phyloP scores from a whole-genome alignment of 2,113 vertebrate species.

The Forbesichthys papilliferus region DNA sequence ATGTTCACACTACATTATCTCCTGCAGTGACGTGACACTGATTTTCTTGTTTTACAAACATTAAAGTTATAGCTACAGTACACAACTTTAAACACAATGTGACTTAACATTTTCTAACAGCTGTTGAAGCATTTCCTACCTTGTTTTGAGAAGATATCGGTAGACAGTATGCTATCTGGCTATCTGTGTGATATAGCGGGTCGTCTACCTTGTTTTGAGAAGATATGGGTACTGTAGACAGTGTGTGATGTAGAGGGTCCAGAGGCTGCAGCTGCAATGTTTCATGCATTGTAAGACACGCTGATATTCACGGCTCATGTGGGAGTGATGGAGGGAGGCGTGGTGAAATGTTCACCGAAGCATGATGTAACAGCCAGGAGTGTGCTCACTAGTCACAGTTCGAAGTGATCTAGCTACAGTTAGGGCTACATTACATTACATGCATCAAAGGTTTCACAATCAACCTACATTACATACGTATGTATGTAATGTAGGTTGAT shows the following conservation, averaged over 20 bases:
- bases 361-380: neutral
- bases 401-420: too few species aligned
- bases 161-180: neutral
- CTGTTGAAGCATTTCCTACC: slow-evolving; percentile 32
- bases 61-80: too few species aligned
- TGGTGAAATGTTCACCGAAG: slow-evolving; percentile 1
- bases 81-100: too few species aligned
- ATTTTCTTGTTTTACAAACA: too few species aligned
- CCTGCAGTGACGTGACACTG: too few species aligned
- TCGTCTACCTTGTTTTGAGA: neutral
- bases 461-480: too few species aligned
- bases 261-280: neutral
- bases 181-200: neutral
- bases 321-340: slow-evolving; percentile 3
- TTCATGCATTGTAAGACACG: slow-evolving; percentile 2
- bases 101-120: too few species aligned
- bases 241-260: neutral
- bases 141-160: slow-evolving; percentile 4
- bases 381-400: too few species aligned
- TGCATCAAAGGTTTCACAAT: too few species aligned
- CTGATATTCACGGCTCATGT: slow-evolving; percentile 9
- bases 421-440: too few species aligned
- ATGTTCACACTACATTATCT: too few species aligned
- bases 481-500: too few species aligned
- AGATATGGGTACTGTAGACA: neutral